Evolutionary conservation across 2,888 invertebrate genomes (phyloP).

Genomic region (Habroteleia sp.): DNA sequence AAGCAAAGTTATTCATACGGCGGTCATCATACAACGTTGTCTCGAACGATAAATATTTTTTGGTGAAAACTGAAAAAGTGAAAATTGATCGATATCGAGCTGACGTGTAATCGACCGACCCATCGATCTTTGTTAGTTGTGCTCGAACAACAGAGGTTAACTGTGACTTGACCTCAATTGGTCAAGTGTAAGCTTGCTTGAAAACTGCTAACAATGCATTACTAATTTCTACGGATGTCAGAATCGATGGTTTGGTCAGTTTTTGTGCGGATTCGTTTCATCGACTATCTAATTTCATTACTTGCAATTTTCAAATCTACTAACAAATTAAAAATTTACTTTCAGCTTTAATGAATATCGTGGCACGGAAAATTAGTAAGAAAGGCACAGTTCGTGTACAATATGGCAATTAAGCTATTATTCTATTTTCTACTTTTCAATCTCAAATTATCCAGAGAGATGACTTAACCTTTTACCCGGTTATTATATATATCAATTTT

Average conservation of each 20-base stretch:
- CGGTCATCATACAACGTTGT: too few relatives aligned
- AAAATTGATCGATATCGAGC: too few relatives aligned
- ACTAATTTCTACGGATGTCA: slow-evolving; percentile 7
- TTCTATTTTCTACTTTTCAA: slow-evolving; percentile 13
- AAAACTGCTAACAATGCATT: slow-evolving; percentile 17
- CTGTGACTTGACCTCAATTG: slow-evolving; percentile 6
- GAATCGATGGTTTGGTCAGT: too few relatives aligned
- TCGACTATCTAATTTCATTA: slow-evolving; percentile 25
- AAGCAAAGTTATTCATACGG: too few relatives aligned
- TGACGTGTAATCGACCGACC: neutral
- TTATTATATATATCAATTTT: slow-evolving; percentile 13
- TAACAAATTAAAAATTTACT: too few relatives aligned
- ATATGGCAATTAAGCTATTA: slow-evolving; percentile 10
- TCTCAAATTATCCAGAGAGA: slow-evolving; percentile 4
- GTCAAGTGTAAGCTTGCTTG: slow-evolving; percentile 24
- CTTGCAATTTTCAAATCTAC: too few relatives aligned
- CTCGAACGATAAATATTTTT: too few relatives aligned
- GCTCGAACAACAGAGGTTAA: slow-evolving; percentile 9
- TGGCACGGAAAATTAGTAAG: slow-evolving; percentile 2
- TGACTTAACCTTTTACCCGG: slow-evolving; percentile 4
- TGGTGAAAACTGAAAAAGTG: too few relatives aligned
- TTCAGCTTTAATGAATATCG: slow-evolving; percentile 23
- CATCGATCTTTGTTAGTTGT: slow-evolving; percentile 1
- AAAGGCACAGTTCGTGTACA: slow-evolving; percentile 1
- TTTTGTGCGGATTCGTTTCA: slow-evolving; percentile 1